Percentiles rank a stretch among this genome's conserved stretches.
Evolutionary conservation across 2,888 invertebrate species (phyloP).

Genomic region (Augochlorella aurata): DNA sequence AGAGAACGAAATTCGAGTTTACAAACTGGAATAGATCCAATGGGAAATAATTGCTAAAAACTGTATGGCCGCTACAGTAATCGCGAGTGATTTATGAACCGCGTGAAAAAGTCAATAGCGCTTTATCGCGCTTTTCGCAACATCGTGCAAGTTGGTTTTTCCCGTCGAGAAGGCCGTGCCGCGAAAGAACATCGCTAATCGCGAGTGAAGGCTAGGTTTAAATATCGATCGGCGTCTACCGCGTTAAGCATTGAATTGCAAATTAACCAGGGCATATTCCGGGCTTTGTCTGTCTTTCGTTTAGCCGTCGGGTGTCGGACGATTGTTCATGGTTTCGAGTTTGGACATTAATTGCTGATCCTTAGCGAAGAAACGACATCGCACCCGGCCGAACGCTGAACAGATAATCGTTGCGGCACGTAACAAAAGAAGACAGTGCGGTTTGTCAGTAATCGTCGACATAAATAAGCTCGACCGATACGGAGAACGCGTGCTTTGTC

Average conservation of each 20-base stretch:
- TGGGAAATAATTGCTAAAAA: neutral
- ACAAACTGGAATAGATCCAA: neutral
- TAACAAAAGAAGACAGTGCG: neutral
- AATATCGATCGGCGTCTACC: constrained; percentile 60
- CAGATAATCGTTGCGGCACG: neutral
- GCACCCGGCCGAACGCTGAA: neutral
- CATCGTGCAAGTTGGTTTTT: neutral
- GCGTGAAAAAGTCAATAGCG: neutral
- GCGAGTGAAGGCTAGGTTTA: constrained; percentile 42
- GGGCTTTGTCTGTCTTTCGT: constrained; percentile 12
- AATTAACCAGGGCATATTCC: constrained; percentile 41
- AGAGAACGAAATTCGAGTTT: neutral
- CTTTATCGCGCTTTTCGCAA: neutral
- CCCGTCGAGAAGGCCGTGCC: neutral
- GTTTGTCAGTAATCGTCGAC: neutral
- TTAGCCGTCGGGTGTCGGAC: neutral
- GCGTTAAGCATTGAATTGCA: constrained; percentile 60
- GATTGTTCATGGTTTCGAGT: constrained; percentile 2
- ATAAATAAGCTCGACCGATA: constrained; percentile 1
- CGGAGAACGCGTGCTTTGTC: neutral
- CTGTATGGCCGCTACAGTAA: neutral
- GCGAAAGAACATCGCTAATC: constrained; percentile 9
- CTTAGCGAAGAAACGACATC: neutral
- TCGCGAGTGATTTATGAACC: neutral
- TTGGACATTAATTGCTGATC: neutral